A percentile compares a stretch with the other conserved stretches of the same genome.
These are phyloP conservation scores for Ophion slaviceki DNA, from an alignment of 2,888 invertebrate genomes.

Conservation along the genomic window DNA sequence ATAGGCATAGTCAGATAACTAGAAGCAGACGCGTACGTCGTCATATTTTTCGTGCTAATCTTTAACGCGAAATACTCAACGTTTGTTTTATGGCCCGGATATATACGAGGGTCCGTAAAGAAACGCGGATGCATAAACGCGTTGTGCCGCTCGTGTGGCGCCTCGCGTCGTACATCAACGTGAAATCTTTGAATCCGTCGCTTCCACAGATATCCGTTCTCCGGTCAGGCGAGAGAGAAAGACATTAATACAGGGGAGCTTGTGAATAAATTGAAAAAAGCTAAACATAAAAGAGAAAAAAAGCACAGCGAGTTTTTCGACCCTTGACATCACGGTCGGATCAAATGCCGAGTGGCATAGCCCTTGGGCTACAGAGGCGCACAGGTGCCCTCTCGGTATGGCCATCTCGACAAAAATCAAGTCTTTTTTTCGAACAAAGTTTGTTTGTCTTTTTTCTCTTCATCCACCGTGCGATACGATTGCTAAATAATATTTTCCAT, in stretches of 20 bases:
- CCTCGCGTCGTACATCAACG: conserved; percentile 52
- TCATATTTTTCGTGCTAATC: conserved; percentile 57
- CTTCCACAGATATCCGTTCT: conserved; percentile 1
- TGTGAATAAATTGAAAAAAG: conserved; percentile 5
- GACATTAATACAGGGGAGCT: conserved; percentile 27
- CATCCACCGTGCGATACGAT: neutral
- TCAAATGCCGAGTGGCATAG: conserved; percentile 17
- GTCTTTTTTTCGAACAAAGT: conserved; percentile 7
- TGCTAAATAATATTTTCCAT: neutral
- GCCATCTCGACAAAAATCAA: neutral
- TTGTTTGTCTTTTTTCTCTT: neutral
- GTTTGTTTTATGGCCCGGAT: conserved; percentile 58
- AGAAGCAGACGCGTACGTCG: conserved; percentile 46
- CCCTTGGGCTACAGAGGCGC: neutral
- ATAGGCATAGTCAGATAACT: conserved; percentile 4
- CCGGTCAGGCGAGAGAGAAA: conserved; percentile 12
- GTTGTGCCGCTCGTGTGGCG: conserved; percentile 16
- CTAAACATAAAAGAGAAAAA: neutral
- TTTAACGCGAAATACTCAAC: conserved; percentile 57
- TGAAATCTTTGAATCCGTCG: conserved; percentile 29
- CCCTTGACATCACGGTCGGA: conserved; percentile 36
- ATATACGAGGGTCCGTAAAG: conserved; percentile 28
- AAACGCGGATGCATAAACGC: conserved; percentile 49
- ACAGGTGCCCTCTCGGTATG: conserved; percentile 4
- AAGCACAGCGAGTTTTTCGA: conserved; percentile 12